These are phyloP conservation scores for Antennarius maculatus DNA, from an alignment of 2,797 vertebrate species.

Conservation along the genomic window DNA sequence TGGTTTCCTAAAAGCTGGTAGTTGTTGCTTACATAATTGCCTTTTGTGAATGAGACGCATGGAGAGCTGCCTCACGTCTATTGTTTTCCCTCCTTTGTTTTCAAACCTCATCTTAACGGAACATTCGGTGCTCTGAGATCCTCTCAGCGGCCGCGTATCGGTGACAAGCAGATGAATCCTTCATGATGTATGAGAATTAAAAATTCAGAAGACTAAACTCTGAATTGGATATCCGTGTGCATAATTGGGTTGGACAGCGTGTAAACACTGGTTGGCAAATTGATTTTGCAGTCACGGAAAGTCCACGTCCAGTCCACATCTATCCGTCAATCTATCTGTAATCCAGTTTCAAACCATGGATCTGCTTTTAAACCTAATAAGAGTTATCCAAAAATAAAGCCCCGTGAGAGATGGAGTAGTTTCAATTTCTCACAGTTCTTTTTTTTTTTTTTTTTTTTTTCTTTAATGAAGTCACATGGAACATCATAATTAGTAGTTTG, in stretches of 20 bases:
- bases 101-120: constrained; percentile 39
- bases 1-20: background rate
- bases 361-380: background rate
- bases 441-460: background rate
- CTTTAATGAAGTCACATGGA: constrained; percentile 49
- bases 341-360: background rate
- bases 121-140: constrained; percentile 31
- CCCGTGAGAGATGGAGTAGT: background rate
- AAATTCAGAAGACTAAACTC: constrained; percentile 54
- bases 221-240: constrained; percentile 48
- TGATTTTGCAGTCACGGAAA: constrained; percentile 37
- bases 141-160: constrained; percentile 33
- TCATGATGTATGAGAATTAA: constrained; percentile 45
- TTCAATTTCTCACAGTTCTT: background rate
- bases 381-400: background rate
- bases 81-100: constrained; percentile 71
- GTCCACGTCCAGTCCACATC: constrained; percentile 27
- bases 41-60: constrained; percentile 42
- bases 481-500: constrained; percentile 60
- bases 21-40: constrained; percentile 11
- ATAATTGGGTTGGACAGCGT: constrained; percentile 49
- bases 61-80: constrained; percentile 39
- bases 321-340: constrained; percentile 26
- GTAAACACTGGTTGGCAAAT: constrained; percentile 59
- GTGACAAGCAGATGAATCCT: constrained; percentile 42